Evolutionary conservation across 53 echinoderm and acorn worm genomes (phyloP), one percentile per base, ranked within the genome.

Genomic region (Paracentrotus lividus): DNA sequence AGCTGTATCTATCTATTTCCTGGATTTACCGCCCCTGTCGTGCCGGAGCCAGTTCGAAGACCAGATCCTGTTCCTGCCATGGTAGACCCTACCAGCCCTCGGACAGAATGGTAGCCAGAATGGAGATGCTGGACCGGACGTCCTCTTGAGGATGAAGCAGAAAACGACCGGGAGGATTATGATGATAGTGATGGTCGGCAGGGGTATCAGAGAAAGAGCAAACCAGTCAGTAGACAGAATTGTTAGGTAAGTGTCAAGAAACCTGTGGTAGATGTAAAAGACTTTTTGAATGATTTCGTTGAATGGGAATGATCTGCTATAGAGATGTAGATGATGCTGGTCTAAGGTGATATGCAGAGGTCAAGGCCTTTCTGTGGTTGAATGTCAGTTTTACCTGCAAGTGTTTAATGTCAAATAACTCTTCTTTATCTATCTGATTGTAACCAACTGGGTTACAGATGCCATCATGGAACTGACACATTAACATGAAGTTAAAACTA

Each of bases 61-160:
- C 81, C 81, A 23, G 26, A 47, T 13, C 81, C 81, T 8, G 45
- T 21, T n/a, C 81, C 44, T 47, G 47, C 81, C 81, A n/a, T n/a
- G n/a, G n/a, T n/a, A 81, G 81, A 47, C 81, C 81, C 12, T 6
- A 45, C 20, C 44, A 27, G n/a, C 77, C 77, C 23, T 47, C 26
- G 8, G 69, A 90, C 67, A 49, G 75, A 26, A 90, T 69, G 52
- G 47, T 53, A 51, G 91, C 69, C 16, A 90, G 75, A 38, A 90
- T 90, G 91, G 91, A 90, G 91, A 90, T 90, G 91, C 91, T 90
- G 34, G 91, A 90, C 52, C 29, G 91, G 38, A 90, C 91, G 21
- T 90, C 91, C 42, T 90, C 90, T n/a, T 5, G 91, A 90, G 38
- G 91, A 90, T 15, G 91, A 90, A 29, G 90, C 20, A 21, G 68